Conservation (phyloP, 2,113 vertebrate genomes). For the Leiothrix lutea region DNA sequence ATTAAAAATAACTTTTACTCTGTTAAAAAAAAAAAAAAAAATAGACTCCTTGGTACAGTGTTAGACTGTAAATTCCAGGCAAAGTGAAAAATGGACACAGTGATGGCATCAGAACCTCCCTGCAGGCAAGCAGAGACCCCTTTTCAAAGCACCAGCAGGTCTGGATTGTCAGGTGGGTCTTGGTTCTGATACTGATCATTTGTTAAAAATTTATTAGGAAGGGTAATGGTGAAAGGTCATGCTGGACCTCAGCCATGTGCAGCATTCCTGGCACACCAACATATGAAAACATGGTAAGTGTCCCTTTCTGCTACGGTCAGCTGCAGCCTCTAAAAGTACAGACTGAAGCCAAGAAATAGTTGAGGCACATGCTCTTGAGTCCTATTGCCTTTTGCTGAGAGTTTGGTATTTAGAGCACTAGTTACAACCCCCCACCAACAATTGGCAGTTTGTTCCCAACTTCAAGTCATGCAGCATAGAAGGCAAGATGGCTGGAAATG, state of each 20-base stretch:
- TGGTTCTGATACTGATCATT: fast-evolving
- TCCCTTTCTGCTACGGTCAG: fast-evolving
- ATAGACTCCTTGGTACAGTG: background rate
- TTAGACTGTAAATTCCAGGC: background rate
- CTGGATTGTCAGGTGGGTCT: background rate
- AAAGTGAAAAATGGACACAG: background rate
- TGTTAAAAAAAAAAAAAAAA: background rate
- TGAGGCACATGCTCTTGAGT: background rate
- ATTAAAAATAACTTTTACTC: background rate
- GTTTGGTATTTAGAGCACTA: background rate
- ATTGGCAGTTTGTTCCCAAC: background rate
- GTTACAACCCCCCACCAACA: background rate
- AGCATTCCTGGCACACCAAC: background rate
- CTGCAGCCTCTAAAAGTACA: background rate
- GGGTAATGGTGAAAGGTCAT: background rate
- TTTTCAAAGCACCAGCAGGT: background rate
- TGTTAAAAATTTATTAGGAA: background rate
- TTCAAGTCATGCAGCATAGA: background rate
- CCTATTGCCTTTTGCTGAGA: background rate
- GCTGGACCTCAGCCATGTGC: background rate
- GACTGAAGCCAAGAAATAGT: background rate
- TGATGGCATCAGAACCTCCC: background rate
- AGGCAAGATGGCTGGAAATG: background rate
- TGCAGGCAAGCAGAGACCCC: background rate
- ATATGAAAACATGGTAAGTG: too few species aligned